These are phyloP conservation scores for Hemiprocne comata DNA, from an alignment of 2,113 vertebrate species.

Conservation along the genomic window DNA sequence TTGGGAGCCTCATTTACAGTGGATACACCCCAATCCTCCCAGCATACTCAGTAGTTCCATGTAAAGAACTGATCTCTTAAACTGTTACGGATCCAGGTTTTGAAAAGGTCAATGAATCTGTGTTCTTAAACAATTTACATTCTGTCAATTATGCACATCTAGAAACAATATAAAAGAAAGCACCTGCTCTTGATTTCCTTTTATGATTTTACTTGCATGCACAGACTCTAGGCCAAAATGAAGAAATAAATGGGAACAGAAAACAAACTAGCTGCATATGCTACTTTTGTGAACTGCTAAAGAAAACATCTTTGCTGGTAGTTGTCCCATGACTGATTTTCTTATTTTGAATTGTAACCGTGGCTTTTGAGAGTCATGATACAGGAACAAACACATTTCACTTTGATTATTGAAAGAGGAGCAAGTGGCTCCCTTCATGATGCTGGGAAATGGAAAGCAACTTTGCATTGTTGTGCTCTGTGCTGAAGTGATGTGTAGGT, in stretches of 20 bases:
- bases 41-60: neutral
- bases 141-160: neutral
- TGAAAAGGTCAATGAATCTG: neutral
- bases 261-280: neutral
- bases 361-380: neutral
- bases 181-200: neutral
- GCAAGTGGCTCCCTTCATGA: neutral
- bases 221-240: neutral
- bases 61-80: neutral
- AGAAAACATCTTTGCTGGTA: neutral
- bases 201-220: neutral
- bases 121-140: neutral
- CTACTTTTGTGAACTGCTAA: neutral
- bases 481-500: neutral
- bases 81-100: neutral
- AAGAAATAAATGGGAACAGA: neutral
- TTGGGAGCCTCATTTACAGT: neutral
- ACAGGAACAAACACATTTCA: neutral
- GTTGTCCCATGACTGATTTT: neutral
- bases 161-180: neutral
- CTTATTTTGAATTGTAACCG: neutral
- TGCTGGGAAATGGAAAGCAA: neutral
- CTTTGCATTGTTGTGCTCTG: neutral
- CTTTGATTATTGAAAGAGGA: neutral
- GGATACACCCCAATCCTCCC: neutral